Evolutionary conservation across 2,888 invertebrate genomes (phyloP).

Genomic region (Formica aserva): DNA sequence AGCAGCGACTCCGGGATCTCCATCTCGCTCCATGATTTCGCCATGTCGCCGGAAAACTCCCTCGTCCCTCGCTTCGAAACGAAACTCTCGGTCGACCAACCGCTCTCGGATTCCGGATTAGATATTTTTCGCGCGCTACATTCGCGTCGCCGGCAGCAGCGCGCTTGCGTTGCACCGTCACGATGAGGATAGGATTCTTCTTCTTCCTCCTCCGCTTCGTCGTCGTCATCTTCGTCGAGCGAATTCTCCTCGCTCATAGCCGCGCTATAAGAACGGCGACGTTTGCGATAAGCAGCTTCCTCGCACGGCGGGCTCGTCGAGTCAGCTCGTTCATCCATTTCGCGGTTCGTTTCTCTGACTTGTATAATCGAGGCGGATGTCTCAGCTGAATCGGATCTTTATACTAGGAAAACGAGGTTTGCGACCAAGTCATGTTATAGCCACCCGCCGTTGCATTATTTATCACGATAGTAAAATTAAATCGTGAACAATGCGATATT

Average conservation of each 20-base stretch:
- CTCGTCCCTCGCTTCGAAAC: slow-evolving; percentile 62
- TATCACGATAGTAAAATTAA: not conserved
- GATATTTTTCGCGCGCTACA: slow-evolving; percentile 37
- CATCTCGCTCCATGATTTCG: slow-evolving; percentile 73
- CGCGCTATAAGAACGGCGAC: slow-evolving; percentile 79
- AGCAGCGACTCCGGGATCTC: slow-evolving; percentile 75
- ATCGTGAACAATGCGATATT: not conserved
- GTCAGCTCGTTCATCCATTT: slow-evolving; percentile 56
- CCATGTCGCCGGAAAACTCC: slow-evolving; percentile 70
- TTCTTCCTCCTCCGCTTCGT: slow-evolving; percentile 8
- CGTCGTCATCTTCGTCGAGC: slow-evolving; percentile 42
- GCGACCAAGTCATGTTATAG: not conserved
- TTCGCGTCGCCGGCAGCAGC: slow-evolving; percentile 46
- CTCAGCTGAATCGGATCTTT: not conserved
- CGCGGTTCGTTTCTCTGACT: slow-evolving; percentile 30
- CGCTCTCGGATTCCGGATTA: slow-evolving; percentile 73
- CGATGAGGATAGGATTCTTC: slow-evolving; percentile 62
- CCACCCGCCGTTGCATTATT: slow-evolving; percentile 19
- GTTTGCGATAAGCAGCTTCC: slow-evolving; percentile 65
- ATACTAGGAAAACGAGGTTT: not conserved
- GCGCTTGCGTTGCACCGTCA: slow-evolving; percentile 30
- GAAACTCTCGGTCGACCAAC: slow-evolving; percentile 71
- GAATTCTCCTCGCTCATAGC: slow-evolving; percentile 75
- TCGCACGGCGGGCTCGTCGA: slow-evolving; percentile 38
- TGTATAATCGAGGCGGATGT: not conserved